Conservation (phyloP, 2,113 vertebrate genomes). For the Lutjanus erythropterus region DNA sequence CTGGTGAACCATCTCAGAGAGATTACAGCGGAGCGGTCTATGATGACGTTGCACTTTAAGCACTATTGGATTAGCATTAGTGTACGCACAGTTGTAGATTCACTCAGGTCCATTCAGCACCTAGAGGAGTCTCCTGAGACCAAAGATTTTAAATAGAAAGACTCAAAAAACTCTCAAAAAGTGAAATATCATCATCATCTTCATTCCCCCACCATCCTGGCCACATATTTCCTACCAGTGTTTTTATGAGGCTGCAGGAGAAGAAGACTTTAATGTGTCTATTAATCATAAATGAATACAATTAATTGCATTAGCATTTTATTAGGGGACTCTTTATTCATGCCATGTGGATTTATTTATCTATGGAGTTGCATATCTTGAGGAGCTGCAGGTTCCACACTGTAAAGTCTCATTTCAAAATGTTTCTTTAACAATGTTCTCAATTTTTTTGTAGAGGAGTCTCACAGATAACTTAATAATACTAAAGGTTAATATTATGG, state of each 20-base stretch:
- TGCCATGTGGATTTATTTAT: neutral
- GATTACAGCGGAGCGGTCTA: constrained; percentile 57
- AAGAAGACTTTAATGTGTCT: neutral
- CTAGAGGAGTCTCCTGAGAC: neutral
- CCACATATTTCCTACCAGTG: neutral
- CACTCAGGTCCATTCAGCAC: constrained; percentile 22
- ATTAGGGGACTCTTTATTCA: neutral
- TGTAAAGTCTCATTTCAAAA: neutral
- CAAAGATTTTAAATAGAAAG: neutral
- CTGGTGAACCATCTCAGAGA: constrained; percentile 22
- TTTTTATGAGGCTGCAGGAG: neutral
- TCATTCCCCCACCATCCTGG: neutral
- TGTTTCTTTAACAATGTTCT: neutral
- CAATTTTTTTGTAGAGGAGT: neutral
- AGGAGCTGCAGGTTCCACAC: neutral
- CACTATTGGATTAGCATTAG: constrained; percentile 64
- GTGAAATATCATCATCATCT: neutral
- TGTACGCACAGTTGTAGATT: constrained; percentile 24
- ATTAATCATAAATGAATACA: neutral
- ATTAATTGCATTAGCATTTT: constrained; percentile 2
- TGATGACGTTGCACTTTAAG: constrained; percentile 68
- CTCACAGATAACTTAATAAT: neutral
- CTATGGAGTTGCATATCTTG: neutral
- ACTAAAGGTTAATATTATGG: neutral
- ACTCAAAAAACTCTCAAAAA: neutral